Evolutionary conservation across 2,113 vertebrate genomes (phyloP).

Genomic region (Mirounga angustirostris): DNA sequence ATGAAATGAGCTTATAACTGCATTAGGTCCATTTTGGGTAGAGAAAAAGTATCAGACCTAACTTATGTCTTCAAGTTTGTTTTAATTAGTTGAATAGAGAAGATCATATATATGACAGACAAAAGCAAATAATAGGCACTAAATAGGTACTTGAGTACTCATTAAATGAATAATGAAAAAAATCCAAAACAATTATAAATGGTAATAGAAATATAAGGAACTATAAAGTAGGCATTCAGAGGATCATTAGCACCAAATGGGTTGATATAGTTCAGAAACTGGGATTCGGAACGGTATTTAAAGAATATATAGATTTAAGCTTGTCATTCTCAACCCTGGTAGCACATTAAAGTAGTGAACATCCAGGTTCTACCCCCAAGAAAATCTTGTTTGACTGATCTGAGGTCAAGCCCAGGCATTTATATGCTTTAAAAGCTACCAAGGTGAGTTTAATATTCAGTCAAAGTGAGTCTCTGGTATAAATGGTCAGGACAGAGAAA

Average conservation of each 20-base stretch:
- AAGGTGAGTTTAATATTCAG: background rate
- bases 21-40: background rate
- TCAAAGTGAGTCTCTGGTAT: background rate
- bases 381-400: background rate
- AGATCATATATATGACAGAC: background rate
- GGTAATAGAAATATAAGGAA: background rate
- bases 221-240: background rate
- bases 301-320: background rate
- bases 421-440: background rate
- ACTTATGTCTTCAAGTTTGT: background rate
- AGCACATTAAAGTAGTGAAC: background rate
- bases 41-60: background rate
- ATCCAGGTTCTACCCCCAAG: background rate
- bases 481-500: background rate
- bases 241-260: background rate
- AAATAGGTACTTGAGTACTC: background rate
- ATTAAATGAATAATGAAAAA: background rate
- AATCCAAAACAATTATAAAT: background rate
- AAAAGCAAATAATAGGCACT: background rate
- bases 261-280: background rate
- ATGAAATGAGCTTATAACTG: background rate
- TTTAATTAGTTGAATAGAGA: conserved; percentile 1
- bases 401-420: background rate
- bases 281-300: background rate
- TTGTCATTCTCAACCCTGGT: background rate